A percentile compares a stretch with the other conserved stretches of the same genome.
Conservation (phyloP, 2,113 vertebrate species). For the Podarcis raffonei region DNA sequence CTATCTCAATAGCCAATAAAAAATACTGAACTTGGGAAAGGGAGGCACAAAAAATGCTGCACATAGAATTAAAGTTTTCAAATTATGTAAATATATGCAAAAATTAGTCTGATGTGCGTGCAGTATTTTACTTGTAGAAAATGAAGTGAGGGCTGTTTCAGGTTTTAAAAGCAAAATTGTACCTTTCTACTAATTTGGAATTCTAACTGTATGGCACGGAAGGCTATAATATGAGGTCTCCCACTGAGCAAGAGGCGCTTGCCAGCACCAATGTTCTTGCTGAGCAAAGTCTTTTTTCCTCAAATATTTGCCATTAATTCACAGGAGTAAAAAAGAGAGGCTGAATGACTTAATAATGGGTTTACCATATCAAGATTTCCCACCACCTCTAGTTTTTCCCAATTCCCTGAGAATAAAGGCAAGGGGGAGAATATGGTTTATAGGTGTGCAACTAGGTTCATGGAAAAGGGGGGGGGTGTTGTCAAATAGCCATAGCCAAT, state of each 20-base stretch:
- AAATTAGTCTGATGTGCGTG: background rate
- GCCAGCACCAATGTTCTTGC: background rate
- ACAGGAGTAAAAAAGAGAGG: background rate
- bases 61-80: background rate
- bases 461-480: background rate
- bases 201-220: background rate
- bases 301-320: background rate
- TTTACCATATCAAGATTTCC: background rate
- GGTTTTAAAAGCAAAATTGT: background rate
- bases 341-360: background rate
- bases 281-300: constrained; percentile 13
- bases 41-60: too few species aligned
- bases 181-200: background rate
- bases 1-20: background rate
- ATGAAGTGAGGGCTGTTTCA: background rate
- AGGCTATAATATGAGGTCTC: background rate
- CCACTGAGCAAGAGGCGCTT: background rate
- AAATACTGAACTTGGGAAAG: background rate
- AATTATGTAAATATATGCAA: background rate
- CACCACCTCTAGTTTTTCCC: background rate
- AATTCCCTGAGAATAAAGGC: background rate
- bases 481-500: background rate
- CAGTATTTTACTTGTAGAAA: background rate
- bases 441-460: background rate
- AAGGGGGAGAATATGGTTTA: background rate